These are phyloP conservation scores for Anableps anableps DNA, from an alignment of 2,797 vertebrate species.

Conservation along the genomic window DNA sequence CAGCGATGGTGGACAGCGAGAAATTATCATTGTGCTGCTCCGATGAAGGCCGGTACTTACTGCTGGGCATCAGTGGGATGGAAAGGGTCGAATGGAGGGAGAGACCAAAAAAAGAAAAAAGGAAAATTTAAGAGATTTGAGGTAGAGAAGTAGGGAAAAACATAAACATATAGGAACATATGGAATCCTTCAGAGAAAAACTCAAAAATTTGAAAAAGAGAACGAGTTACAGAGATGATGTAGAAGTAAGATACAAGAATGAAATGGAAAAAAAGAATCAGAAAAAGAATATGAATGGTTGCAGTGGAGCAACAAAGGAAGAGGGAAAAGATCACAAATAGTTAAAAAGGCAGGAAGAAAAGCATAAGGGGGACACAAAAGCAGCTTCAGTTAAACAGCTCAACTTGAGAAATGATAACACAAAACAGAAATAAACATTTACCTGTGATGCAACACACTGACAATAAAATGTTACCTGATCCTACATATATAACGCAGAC, in stretches of 20 bases:
- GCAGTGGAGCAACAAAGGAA: not conserved
- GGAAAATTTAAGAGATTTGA: constrained; percentile 8
- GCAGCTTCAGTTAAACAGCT: constrained; percentile 62
- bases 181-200: not conserved
- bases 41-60: constrained; percentile 95
- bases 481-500: not conserved
- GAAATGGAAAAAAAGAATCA: not conserved
- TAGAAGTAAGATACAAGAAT: not conserved
- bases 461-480: constrained; percentile 5
- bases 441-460: constrained; percentile 72
- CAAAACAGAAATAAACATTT: constrained; percentile 39
- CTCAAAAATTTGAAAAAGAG: not conserved
- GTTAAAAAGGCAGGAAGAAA: constrained; percentile 11
- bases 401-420: constrained; percentile 31
- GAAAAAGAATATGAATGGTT: not conserved
- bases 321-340: constrained; percentile 28
- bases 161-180: constrained; percentile 15
- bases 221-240: not conserved
- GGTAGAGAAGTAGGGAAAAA: not conserved
- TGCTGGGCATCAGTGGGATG: constrained; percentile 59
- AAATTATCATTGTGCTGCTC: constrained; percentile 99
- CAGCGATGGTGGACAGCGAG: constrained; percentile 99
- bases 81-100: constrained; percentile 1
- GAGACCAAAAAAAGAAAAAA: not conserved
- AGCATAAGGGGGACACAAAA: constrained; percentile 56